Evolutionary conservation across 2,797 vertebrate species (phyloP), one percentile per base, ranked within the genome.

Genomic region (Rhadinocentrus ornatus): DNA sequence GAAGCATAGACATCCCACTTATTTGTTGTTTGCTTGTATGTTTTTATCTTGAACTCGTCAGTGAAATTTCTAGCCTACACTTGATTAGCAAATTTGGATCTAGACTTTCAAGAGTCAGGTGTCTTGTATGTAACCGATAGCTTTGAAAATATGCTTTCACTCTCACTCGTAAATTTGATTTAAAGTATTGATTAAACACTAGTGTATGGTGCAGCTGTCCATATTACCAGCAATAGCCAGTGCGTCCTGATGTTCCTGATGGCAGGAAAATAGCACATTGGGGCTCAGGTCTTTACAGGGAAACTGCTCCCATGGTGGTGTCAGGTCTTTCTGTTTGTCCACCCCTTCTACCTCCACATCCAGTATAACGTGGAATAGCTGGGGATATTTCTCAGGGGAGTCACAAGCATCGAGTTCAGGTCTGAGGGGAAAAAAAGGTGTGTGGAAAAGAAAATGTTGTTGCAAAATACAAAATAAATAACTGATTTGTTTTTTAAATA

Each of bases 251-350:
- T 97, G 96, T 66, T 99, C 98, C 92, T 98, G 96, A 75, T 97
- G 97, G 66, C 96, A 96, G 75, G 97, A 97, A 92, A 99, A 99
- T 72, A 99, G 96, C 65, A 98, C 95, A 60, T 85, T 96, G 71
- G 98, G 97, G 73, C 85, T 96, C 85, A 98, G 93, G 80, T 99
- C 98, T 93, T 98, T 99, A 12, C 96, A 95, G 0, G 96, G 95
- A 79, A 97, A 99, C 92, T 99, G 97, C 84, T 99, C 98, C 97
- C 98, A 99, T 0, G 98, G 98, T 12, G 98, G 97, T 3, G 97
- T 99, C 82, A 99, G 91, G 87, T 99, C 98, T 1, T 96, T 95
- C 78, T 96, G 96, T 82, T 96, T 98, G 76, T 99, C 98, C 0
- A 91, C 86, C 6, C 94, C 91, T 80, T 99, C 97, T 27, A 99